phyloP scores from a whole-genome alignment of 1,140 invertebrate genomes.

The Battus philenor region DNA sequence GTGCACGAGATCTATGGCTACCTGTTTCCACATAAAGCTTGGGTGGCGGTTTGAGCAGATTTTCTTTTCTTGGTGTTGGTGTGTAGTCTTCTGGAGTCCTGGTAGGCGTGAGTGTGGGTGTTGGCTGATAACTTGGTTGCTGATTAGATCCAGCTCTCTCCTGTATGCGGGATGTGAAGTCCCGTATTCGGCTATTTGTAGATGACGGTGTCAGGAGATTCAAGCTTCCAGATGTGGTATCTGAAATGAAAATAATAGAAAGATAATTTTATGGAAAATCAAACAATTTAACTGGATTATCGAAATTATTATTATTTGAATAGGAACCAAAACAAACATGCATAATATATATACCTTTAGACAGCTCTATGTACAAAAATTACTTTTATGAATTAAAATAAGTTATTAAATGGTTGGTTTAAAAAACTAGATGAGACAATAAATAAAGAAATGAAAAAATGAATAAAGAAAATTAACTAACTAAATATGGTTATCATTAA shows the following conservation, averaged over 20 bases:
- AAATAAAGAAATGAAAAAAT: no score
- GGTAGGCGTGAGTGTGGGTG: constrained; percentile 40
- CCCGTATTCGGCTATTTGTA: constrained; percentile 75
- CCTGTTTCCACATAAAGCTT: constrained; percentile 53
- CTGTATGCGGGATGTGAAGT: constrained; percentile 77
- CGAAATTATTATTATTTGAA: no score
- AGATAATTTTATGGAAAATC: no score
- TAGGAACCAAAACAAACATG: no score
- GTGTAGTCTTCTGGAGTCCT: constrained; percentile 53
- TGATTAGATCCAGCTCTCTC: constrained; percentile 64
- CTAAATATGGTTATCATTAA: no score
- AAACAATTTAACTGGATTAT: no score
- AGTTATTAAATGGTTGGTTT: no score
- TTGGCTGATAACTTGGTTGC: constrained; percentile 38
- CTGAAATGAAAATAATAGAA: constrained; percentile 56
- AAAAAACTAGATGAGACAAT: no score
- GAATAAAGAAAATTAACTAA: no score
- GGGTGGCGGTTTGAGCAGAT: constrained; percentile 62
- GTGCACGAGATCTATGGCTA: constrained; percentile 56
- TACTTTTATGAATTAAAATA: no score
- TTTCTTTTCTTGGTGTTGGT: constrained; percentile 50
- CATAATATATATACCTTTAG: neutral
- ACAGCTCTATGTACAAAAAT: neutral
- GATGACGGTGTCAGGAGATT: constrained; percentile 78
- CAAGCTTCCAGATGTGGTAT: constrained; percentile 76